Percentiles rank a stretch among this genome's conserved stretches.
These are phyloP conservation scores for Gryllus longicercus DNA, from an alignment of 2,888 invertebrate genomes.

Conservation along the genomic window DNA sequence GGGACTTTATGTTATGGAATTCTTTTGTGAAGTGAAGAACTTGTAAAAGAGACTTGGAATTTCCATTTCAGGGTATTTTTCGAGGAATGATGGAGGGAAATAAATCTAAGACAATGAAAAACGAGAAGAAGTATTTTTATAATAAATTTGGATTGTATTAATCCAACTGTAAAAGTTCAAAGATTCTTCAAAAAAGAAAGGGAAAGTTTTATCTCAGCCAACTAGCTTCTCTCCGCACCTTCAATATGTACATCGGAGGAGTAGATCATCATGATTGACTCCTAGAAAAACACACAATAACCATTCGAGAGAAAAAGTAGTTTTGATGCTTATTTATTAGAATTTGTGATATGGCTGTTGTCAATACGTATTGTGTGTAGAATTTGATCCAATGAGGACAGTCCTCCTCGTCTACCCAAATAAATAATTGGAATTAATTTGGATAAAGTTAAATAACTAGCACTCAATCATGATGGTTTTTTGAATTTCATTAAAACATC, in stretches of 20 bases:
- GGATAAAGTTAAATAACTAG: background rate
- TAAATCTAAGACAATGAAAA: no score
- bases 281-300: background rate
- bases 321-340: no score
- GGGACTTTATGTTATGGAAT: no score
- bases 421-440: background rate
- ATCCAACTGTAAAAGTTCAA: no score
- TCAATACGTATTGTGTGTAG: background rate
- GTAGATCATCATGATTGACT: background rate
- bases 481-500: no score
- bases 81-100: no score
- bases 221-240: background rate
- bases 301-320: background rate
- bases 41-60: no score
- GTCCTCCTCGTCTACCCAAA: background rate
- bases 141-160: no score
- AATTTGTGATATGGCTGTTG: background rate
- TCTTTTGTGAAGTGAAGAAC: no score
- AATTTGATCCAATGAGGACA: background rate
- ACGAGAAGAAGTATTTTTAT: no score
- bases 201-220: background rate
- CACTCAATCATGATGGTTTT: background rate
- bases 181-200: background rate
- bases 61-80: no score
- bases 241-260: background rate